phyloP scores from a whole-genome alignment of 1,140 invertebrate genomes.

The Lamellibrachia luymesi region DNA sequence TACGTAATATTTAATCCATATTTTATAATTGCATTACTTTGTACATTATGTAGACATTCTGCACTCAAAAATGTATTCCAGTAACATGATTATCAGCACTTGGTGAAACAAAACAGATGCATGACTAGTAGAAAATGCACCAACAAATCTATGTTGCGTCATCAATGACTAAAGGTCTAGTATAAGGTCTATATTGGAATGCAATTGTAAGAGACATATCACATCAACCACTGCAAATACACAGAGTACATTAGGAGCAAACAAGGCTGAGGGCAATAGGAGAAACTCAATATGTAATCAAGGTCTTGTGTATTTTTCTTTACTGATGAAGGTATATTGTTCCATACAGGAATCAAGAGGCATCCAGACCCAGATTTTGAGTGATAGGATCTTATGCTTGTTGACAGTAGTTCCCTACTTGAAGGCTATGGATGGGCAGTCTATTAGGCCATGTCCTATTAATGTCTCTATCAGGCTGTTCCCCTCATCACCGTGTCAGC shows the following conservation, averaged over 20 bases:
- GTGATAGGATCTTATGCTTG: background rate
- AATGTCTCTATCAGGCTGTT: background rate
- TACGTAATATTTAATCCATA: background rate
- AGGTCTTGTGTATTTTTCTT: background rate
- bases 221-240: background rate
- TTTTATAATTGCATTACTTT: background rate
- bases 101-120: background rate
- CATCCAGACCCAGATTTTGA: background rate
- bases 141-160: background rate
- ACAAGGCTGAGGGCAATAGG: background rate
- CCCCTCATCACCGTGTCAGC: background rate
- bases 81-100: background rate
- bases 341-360: background rate
- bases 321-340: background rate
- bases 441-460: background rate
- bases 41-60: background rate
- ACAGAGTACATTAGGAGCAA: background rate
- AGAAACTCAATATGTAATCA: background rate
- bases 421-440: background rate
- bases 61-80: background rate
- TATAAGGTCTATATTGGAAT: background rate
- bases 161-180: background rate
- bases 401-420: background rate
- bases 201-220: background rate
- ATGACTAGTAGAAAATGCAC: background rate